Percentiles rank a stretch among this genome's conserved stretches.
These are phyloP conservation scores for Myotis yumanensis DNA, from an alignment of 2,113 vertebrate genomes.

Conservation along the genomic window DNA sequence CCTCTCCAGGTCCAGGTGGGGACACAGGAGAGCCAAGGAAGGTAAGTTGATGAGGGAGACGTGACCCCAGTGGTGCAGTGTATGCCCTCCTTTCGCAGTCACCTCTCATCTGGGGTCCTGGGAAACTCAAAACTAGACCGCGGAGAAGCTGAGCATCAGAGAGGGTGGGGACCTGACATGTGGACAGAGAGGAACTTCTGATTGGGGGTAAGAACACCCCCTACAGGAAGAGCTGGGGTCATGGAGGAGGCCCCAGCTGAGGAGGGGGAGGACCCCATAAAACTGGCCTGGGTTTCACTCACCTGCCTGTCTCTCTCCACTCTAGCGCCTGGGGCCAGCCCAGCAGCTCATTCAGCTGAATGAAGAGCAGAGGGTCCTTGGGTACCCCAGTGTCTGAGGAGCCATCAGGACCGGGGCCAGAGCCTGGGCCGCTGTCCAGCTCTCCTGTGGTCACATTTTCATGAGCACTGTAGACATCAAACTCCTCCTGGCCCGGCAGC, in stretches of 20 bases:
- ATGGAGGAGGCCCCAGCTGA: not conserved
- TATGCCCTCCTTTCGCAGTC: not conserved
- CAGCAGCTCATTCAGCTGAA: slow-evolving; percentile 87
- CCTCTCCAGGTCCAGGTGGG: not conserved
- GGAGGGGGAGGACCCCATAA: not conserved
- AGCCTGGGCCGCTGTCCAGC: not conserved
- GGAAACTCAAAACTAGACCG: slow-evolving; percentile 9
- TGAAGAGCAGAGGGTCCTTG: slow-evolving; percentile 79
- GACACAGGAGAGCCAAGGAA: not conserved
- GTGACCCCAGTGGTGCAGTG: not conserved
- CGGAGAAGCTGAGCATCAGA: not conserved
- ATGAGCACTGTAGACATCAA: slow-evolving; percentile 12
- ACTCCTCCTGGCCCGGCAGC: slow-evolving; percentile 59
- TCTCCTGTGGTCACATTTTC: slow-evolving; percentile 42
- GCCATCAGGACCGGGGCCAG: not conserved
- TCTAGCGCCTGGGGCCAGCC: slow-evolving; percentile 66
- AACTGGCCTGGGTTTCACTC: not conserved
- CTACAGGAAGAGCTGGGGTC: not conserved
- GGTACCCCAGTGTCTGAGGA: slow-evolving; percentile 23
- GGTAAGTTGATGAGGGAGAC: not conserved
- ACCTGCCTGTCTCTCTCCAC: slow-evolving; percentile 88
- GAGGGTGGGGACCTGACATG: not conserved
- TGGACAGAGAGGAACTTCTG: not conserved
- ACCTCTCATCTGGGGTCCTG: not conserved
- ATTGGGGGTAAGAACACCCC: not conserved